Evolutionary conservation across 2,797 vertebrate genomes (phyloP).

Genomic region (Microctenopoma steveboyesi): DNA sequence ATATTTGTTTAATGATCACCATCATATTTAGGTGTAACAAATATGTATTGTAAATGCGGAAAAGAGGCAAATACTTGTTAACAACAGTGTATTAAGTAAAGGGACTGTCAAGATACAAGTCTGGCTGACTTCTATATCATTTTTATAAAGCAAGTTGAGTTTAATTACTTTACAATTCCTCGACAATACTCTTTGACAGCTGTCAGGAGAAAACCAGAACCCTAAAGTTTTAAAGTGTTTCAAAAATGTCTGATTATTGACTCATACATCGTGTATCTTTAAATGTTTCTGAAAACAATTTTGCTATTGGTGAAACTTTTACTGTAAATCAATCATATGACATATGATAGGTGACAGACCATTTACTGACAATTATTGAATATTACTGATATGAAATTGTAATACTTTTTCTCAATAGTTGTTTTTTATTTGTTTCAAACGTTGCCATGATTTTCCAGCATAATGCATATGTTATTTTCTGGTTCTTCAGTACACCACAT

Average conservation of each 20-base stretch:
- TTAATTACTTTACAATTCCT: neutral
- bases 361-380: neutral
- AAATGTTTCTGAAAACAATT: neutral
- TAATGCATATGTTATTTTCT: too few relatives aligned
- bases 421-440: too few relatives aligned
- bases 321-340: neutral
- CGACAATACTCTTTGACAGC: neutral
- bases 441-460: too few relatives aligned
- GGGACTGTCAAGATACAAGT: slow-evolving; percentile 23
- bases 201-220: neutral
- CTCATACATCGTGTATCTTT: neutral
- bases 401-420: too few relatives aligned
- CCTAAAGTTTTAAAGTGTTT: neutral
- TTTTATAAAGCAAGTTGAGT: neutral
- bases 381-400: too few relatives aligned
- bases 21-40: too few relatives aligned
- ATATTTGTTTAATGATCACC: too few relatives aligned
- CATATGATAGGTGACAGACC: neutral
- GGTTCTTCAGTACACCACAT: too few relatives aligned
- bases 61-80: too few relatives aligned
- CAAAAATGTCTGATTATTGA: neutral
- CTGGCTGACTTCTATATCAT: neutral
- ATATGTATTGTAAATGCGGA: too few relatives aligned
- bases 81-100: slow-evolving; percentile 34
- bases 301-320: neutral